Evolutionary conservation across 2,888 invertebrate genomes (phyloP).

Genomic region (Lottia scabra): DNA sequence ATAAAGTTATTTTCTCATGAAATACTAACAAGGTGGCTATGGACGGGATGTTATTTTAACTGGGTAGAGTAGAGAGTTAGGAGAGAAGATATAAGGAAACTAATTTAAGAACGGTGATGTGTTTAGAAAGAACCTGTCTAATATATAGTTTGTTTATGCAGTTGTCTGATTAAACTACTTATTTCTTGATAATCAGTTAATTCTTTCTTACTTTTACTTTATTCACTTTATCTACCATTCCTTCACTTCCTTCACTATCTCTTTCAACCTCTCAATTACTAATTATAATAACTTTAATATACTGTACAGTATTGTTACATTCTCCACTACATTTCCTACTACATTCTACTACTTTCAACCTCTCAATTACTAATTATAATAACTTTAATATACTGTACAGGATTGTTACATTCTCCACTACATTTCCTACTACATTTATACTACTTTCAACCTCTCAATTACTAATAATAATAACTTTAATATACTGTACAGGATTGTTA

Average conservation of each 20-base stretch:
- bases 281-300: no score
- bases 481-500: no score
- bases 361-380: no score
- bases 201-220: background rate
- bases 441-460: no score
- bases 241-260: background rate
- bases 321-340: no score
- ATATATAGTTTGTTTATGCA: conserved; percentile 4
- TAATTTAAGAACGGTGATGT: background rate
- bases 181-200: background rate
- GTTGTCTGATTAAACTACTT: conserved; percentile 1
- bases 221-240: background rate
- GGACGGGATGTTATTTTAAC: background rate
- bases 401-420: no score
- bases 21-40: background rate
- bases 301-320: no score
- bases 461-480: no score
- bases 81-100: background rate
- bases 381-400: no score
- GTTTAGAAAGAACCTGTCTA: conserved; percentile 7
- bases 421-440: no score
- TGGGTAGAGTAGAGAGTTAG: background rate
- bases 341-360: no score
- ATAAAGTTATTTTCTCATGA: conserved; percentile 1
- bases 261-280: no score